Evolutionary conservation across 2,797 vertebrate genomes (phyloP).

Genomic region (Trematomus bernacchii): DNA sequence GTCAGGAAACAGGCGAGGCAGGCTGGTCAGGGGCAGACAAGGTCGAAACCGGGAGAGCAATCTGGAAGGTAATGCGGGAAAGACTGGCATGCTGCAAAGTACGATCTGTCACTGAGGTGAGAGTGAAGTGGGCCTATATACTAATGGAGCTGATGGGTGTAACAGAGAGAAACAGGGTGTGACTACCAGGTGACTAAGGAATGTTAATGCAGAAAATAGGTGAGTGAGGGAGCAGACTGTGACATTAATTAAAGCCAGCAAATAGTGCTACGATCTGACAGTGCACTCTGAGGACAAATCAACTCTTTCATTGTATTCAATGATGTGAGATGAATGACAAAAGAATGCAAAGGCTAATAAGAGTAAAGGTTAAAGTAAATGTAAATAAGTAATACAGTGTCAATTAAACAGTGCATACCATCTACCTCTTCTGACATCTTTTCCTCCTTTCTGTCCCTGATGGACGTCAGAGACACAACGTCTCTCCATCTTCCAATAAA

Average conservation of each 20-base stretch:
- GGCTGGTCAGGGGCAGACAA: too few species aligned
- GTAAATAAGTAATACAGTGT: slow-evolving; percentile 26
- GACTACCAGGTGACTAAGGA: too few species aligned
- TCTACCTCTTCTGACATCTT: slow-evolving; percentile 1
- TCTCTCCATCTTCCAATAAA: slow-evolving; percentile 48
- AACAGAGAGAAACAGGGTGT: too few species aligned
- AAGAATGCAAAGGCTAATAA: background rate
- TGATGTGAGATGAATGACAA: background rate
- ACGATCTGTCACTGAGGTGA: too few species aligned
- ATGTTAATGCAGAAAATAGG: too few species aligned
- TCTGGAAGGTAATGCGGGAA: too few species aligned
- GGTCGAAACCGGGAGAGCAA: too few species aligned
- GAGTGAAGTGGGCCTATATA: too few species aligned
- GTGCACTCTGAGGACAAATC: slow-evolving; percentile 18
- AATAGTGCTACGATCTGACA: slow-evolving; percentile 8
- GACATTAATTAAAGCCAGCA: slow-evolving; percentile 51
- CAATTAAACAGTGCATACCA: slow-evolving; percentile 33
- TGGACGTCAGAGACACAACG: slow-evolving; percentile 8
- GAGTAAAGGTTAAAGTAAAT: slow-evolving; percentile 19
- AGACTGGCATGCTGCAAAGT: too few species aligned
- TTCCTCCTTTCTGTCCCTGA: slow-evolving; percentile 12
- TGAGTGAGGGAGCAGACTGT: too few species aligned
- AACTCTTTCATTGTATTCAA: background rate
- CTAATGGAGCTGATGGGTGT: too few species aligned
- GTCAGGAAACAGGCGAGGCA: too few species aligned